Conservation (phyloP, 2,888 invertebrate species). For the Pycnomerus fuliginosus region DNA sequence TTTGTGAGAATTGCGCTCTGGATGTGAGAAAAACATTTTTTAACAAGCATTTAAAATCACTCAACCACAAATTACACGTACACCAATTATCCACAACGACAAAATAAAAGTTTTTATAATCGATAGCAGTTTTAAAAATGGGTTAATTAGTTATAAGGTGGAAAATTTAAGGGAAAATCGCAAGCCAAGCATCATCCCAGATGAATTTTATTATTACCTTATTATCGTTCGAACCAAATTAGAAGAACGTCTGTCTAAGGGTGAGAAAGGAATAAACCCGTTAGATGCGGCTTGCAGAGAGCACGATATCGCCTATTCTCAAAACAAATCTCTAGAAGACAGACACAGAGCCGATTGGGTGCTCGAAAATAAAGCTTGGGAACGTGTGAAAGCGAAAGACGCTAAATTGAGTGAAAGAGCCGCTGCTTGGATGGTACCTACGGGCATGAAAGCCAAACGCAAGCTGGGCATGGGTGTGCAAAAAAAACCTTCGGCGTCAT, state of each 20-base stretch:
- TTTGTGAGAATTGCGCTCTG: too few species aligned
- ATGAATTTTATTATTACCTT: not conserved
- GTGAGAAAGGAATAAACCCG: constrained; percentile 38
- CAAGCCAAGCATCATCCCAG: not conserved
- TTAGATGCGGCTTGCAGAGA: too few species aligned
- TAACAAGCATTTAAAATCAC: too few species aligned
- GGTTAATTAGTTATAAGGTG: too few species aligned
- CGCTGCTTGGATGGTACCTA: constrained; percentile 32
- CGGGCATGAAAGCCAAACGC: constrained; percentile 39
- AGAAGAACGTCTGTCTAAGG: constrained; percentile 31
- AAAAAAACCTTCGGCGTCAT: not conserved
- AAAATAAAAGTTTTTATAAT: too few species aligned
- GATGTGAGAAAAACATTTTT: too few species aligned
- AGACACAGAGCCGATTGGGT: constrained; percentile 12
- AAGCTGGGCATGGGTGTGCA: constrained; percentile 34
- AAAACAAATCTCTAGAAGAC: constrained; percentile 4
- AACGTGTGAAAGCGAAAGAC: too few species aligned
- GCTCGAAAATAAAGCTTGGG: constrained; percentile 28
- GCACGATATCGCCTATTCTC: constrained; percentile 40
- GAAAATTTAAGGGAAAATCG: too few species aligned
- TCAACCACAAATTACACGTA: too few species aligned
- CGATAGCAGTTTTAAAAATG: too few species aligned
- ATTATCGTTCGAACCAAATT: constrained; percentile 28
- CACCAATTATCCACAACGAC: too few species aligned
- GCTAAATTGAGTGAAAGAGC: too few species aligned